Evolutionary conservation across 2,888 invertebrate species (phyloP).

Genomic region (Carabus problematicus): DNA sequence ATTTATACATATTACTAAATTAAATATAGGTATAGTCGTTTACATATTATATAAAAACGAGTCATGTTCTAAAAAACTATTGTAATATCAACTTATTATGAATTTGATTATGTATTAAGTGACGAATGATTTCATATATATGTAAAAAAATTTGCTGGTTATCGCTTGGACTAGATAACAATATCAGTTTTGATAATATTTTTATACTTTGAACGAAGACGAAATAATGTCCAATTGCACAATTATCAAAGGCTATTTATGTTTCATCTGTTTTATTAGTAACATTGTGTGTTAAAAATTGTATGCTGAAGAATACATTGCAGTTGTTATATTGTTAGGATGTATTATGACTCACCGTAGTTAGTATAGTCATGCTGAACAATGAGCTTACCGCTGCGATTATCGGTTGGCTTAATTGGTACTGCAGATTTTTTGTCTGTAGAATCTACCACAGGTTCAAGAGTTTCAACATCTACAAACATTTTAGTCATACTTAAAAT

Average conservation of each 20-base stretch:
- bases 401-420: background rate
- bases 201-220: background rate
- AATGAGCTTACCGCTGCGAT: slow-evolving; percentile 33
- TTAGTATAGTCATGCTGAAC: slow-evolving; percentile 37
- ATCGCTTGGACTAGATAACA: no score
- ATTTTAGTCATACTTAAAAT: no score
- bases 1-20: background rate
- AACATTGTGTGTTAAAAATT: no score
- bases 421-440: background rate
- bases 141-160: no score
- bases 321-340: background rate
- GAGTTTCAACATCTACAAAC: no score
- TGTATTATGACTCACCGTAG: slow-evolving; percentile 30
- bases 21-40: background rate
- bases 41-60: background rate
- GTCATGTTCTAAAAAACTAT: background rate
- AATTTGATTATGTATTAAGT: no score
- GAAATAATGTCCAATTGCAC: background rate
- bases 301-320: no score
- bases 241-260: background rate
- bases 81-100: background rate
- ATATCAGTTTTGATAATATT: no score
- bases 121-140: no score
- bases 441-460: no score
- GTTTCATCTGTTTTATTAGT: background rate